phyloP scores from a whole-genome alignment of 2,797 vertebrate species.

The Scleropages formosus region DNA sequence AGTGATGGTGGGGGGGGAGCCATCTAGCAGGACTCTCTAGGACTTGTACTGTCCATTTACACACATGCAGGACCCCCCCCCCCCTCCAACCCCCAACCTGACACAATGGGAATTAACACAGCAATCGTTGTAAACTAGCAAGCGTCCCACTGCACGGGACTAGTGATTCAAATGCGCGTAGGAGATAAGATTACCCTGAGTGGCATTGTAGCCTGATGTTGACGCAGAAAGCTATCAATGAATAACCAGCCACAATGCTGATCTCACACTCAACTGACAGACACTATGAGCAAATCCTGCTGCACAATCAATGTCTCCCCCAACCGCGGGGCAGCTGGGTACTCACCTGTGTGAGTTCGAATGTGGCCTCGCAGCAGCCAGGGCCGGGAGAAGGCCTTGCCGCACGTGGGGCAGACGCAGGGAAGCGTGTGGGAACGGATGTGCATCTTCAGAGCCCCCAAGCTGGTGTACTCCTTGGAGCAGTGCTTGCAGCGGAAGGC shows the following conservation, averaged over 20 bases:
- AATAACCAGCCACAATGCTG: slow-evolving; percentile 27
- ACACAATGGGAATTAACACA: not conserved
- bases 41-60: too few species aligned
- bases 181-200: slow-evolving; percentile 20
- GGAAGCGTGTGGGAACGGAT: slow-evolving; percentile 96
- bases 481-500: slow-evolving; percentile 96
- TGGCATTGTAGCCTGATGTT: slow-evolving; percentile 3
- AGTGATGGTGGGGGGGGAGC: too few species aligned
- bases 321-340: not conserved
- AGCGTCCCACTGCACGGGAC: not conserved
- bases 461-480: slow-evolving; percentile 91
- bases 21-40: too few species aligned
- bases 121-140: not conserved
- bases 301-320: not conserved
- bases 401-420: slow-evolving; percentile 91
- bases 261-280: slow-evolving; percentile 31
- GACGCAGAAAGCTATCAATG: slow-evolving; percentile 29
- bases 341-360: slow-evolving; percentile 91
- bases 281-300: slow-evolving; percentile 37
- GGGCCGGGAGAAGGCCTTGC: slow-evolving; percentile 94
- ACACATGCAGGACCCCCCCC: too few species aligned
- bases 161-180: slow-evolving; percentile 1
- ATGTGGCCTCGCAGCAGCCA: slow-evolving; percentile 96
- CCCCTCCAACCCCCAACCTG: too few species aligned
- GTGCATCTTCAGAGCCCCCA: slow-evolving; percentile 98